Base-by-base conservation (phyloP, 2,797 vertebrate genomes). In the Astyanax mexicanus region DNA sequence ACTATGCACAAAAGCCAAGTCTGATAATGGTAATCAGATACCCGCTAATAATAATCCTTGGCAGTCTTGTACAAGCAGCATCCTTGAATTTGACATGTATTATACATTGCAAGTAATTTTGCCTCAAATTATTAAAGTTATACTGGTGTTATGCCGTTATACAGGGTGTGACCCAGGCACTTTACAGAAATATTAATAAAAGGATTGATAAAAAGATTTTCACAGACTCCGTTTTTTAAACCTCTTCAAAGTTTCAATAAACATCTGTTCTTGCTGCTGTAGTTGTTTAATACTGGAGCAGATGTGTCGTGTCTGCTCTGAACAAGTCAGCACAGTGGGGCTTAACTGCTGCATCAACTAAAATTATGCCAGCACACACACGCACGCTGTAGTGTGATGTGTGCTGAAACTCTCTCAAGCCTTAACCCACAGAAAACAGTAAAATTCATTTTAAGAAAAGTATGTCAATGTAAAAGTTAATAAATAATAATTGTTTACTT, bases 1-100 rank as follows among this genome's bases (percentile, higher is more conserved):
- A 68, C 52, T 66, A 78, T 75, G 62, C 32, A 42, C 71, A 51
- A 7, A 74, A 80, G 40, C 66, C 77, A 69, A 78, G 68, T 37
- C 25, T 64, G 60, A 52, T 70, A 6, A 66, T 74, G 62, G 58
- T 70, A 37, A 66, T 70, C 25, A 72, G 38, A 61, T 35, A 64
- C 17, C 4, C 10, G 21, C 17, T 51, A 21, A 37, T 51, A 11
- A 40, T 51, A 64, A 38, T 13, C 9, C 7, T 62, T 29, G 38
- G 21, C 45, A 32, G 64, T 0, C 3, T 19, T 32, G 13, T 21
- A 35, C 11, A 3, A 35, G 8, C 11, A 13, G 1, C n/a, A 11
- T 68, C n/a, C 29, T 49, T 5, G 19, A 21, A 21, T 29, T 57
- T 58, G 44, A 2, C 23, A 45, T 10, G 1, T 29, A 13, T 64